Conservation (phyloP, 2,888 invertebrate genomes). For the Sipunculus nudus region DNA sequence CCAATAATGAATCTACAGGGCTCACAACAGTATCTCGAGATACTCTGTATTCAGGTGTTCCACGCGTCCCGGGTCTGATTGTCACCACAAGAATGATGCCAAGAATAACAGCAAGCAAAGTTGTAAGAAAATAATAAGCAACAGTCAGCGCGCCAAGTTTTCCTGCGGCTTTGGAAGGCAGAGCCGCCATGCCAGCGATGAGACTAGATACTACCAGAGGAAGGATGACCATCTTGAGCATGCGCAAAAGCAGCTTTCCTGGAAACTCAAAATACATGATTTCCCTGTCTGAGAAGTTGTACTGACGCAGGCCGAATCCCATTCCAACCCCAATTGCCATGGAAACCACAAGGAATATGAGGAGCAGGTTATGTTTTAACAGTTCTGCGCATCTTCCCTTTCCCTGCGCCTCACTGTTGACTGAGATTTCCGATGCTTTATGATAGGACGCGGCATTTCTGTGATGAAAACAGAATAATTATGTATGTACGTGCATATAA, state of each 20-base stretch:
- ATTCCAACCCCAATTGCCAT: constrained; percentile 79
- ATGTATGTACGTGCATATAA: no score
- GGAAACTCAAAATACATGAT: constrained; percentile 70
- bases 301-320: constrained; percentile 67
- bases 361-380: constrained; percentile 74
- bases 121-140: background rate
- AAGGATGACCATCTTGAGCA: constrained; percentile 30
- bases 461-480: no score
- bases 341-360: constrained; percentile 82
- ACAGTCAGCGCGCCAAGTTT: background rate
- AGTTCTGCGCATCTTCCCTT: no score
- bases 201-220: constrained; percentile 24
- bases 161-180: constrained; percentile 77
- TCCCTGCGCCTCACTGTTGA: no score
- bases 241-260: constrained; percentile 36
- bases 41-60: background rate
- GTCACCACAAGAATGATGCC: constrained; percentile 31
- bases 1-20: constrained; percentile 20
- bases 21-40: constrained; percentile 10
- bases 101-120: constrained; percentile 24
- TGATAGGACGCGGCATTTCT: no score
- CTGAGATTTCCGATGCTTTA: no score
- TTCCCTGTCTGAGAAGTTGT: constrained; percentile 68
- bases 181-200: constrained; percentile 79
- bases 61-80: constrained; percentile 34